Conservation (phyloP, 2,113 vertebrate species). For the Lophochroa leadbeateri region DNA sequence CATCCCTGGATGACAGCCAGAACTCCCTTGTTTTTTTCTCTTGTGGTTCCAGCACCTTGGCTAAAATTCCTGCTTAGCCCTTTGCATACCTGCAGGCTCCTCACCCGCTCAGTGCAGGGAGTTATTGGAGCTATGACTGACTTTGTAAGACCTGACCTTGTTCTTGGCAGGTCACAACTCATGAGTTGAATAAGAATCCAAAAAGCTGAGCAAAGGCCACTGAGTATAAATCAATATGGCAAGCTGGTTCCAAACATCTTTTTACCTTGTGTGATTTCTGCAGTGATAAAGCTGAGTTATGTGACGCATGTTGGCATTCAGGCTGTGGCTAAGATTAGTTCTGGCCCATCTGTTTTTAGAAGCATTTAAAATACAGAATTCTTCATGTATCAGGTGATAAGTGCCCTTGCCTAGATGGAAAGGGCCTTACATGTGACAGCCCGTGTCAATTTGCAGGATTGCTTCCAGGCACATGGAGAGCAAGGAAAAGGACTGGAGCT, state of each 20-base stretch:
- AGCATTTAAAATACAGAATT: constrained; percentile 44
- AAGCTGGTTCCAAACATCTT: constrained; percentile 26
- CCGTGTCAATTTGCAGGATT: not conserved
- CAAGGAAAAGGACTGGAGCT: not conserved
- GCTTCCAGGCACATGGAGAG: not conserved
- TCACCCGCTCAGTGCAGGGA: not conserved
- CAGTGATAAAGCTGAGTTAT: constrained; percentile 42
- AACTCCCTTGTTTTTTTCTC: not conserved
- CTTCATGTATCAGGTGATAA: not conserved
- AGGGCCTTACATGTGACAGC: not conserved
- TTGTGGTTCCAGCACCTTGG: not conserved
- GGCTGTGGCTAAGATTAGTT: constrained; percentile 26
- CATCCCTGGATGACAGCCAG: not conserved
- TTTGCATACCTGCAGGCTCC: not conserved
- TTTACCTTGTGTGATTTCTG: constrained; percentile 15
- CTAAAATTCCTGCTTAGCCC: not conserved
- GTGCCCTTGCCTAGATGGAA: not conserved
- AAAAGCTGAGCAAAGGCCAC: not conserved
- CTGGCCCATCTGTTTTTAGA: constrained; percentile 36
- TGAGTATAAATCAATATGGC: constrained; percentile 45
- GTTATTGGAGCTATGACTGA: not conserved
- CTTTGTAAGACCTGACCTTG: not conserved
- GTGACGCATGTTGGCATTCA: not conserved
- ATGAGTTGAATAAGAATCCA: not conserved
- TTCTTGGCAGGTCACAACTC: constrained; percentile 39